Evolutionary conservation across 2,797 vertebrate species (phyloP), one percentile per base, ranked within the genome.

Genomic region (Peromyscus aztecus): DNA sequence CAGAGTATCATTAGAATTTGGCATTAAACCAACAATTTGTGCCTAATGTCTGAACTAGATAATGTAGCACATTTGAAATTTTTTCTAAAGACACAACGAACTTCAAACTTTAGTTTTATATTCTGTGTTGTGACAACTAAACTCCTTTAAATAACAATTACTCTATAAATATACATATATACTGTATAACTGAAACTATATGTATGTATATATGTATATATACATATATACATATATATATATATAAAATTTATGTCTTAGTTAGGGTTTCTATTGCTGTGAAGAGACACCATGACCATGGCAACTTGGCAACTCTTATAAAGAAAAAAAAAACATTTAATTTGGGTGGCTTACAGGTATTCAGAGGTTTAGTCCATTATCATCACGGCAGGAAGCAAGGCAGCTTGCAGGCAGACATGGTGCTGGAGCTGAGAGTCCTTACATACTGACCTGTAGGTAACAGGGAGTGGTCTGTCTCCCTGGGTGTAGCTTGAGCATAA

Each of bases 1-100:
- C 81, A 83, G 27, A 83, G 43, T 43, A 43, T 11, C 37, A 83
- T 63, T 63, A 16, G 61, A 88, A 92, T 91, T 92, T 96, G 73
- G 23, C 55, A 27, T 95, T 43, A 89, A 43, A 77, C 21, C 46
- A 40, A 73, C 11, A 57, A 85, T 90, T 90, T 85, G n/a, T 87
- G 67, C 29, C 6, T 57, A 83, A 73, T 75, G 96, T 90, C 59
- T 85, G 65, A 73, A 40, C 34, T 65, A 90, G 16, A 31, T 37
- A 78, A 67, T 69, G 52, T 77, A 77, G 29, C 0, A 27, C n/a
- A 77, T 90, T 49, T 96, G 52, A 77, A 94, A 37, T 29, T 76
- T 65, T 2, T 82, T 75, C 2, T 75, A 37, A 91, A 94, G 4
- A 63, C 0, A n/a, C 16, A 71, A 0, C 0, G 3, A 27, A 34